phyloP scores from a whole-genome alignment of 2,888 invertebrate species.

The Mythimna vitellina region DNA sequence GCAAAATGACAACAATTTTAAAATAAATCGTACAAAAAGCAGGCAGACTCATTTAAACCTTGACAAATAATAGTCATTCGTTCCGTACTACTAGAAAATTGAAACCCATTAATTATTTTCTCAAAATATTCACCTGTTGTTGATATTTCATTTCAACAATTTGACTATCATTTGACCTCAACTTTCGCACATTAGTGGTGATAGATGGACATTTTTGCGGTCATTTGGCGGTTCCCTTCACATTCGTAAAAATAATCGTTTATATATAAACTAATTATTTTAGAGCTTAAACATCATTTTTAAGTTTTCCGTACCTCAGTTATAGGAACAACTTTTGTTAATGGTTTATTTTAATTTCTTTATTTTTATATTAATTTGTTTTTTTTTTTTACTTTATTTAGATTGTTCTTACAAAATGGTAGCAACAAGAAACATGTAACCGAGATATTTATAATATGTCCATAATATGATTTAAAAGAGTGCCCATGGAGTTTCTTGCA shows the following conservation, averaged over 20 bases:
- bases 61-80: conserved; percentile 61
- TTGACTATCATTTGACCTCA: conserved; percentile 31
- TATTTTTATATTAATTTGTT: too few species aligned
- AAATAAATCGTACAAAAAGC: conserved; percentile 34
- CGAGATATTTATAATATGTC: too few species aligned
- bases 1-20: conserved; percentile 17
- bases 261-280: conserved; percentile 25
- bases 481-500: too few species aligned
- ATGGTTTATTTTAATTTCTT: too few species aligned
- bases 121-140: conserved; percentile 21
- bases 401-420: too few species aligned
- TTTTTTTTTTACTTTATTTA: too few species aligned
- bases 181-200: conserved; percentile 17
- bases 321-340: too few species aligned
- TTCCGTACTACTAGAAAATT: conserved; percentile 41
- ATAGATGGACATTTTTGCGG: background rate
- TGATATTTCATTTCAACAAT: conserved; percentile 8
- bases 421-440: too few species aligned
- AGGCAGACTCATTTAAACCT: conserved; percentile 31
- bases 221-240: background rate
- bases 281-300: too few species aligned
- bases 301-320: too few species aligned
- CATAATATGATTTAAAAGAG: too few species aligned
- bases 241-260: background rate
- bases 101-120: conserved; percentile 45